phyloP scores from a whole-genome alignment of 2,888 invertebrate genomes.

The Tenthredo livida region DNA sequence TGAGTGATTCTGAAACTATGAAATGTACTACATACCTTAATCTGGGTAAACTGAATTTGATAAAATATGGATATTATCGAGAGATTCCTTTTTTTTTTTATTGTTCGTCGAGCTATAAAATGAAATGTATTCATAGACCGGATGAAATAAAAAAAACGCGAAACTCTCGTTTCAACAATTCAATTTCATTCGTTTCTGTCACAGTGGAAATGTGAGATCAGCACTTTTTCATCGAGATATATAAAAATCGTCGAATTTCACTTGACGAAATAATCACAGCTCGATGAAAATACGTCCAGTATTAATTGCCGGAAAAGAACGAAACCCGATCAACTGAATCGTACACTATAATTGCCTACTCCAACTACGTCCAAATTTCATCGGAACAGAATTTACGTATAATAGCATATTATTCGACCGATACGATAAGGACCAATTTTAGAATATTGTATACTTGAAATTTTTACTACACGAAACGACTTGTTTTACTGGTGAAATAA shows the following conservation, averaged over 20 bases:
- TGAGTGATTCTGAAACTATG: not conserved
- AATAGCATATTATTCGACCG: too few species aligned
- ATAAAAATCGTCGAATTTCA: not conserved
- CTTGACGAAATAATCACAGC: constrained; percentile 10
- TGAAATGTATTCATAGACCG: not conserved
- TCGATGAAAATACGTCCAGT: not conserved
- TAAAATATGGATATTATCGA: not conserved
- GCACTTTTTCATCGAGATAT: constrained; percentile 3
- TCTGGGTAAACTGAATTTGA: not conserved
- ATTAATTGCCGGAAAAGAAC: not conserved
- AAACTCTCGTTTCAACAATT: constrained; percentile 6
- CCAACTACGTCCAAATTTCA: not conserved
- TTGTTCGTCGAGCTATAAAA: not conserved
- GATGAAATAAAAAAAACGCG: not conserved
- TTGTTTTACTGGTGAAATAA: not conserved
- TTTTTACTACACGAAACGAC: not conserved
- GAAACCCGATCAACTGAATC: not conserved
- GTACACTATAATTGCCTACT: not conserved
- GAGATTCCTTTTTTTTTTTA: not conserved
- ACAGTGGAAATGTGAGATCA: not conserved
- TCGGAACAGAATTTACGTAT: not conserved
- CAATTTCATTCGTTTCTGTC: not conserved
- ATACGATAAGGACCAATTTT: too few species aligned
- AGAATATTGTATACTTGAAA: not conserved
- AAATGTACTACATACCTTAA: not conserved